Conservation (phyloP, 2,797 vertebrate genomes). For the Sebastes jordani region DNA sequence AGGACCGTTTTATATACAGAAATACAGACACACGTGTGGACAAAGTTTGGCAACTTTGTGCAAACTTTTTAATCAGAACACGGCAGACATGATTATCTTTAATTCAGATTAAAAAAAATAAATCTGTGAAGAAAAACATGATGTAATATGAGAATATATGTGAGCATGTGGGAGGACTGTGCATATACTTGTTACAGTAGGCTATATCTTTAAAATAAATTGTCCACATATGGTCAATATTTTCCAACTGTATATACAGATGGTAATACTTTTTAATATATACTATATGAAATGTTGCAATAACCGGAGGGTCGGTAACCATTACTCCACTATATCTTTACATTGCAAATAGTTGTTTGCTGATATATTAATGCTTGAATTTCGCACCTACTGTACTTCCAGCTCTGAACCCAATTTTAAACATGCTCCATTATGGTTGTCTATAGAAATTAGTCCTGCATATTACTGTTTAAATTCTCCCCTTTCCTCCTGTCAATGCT, state of each 20-base stretch:
- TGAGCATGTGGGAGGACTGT: no score
- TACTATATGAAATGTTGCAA: background rate
- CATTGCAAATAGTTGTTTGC: no score
- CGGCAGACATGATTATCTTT: background rate
- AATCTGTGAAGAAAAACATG: no score
- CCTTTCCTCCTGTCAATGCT: background rate
- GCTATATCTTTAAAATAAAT: background rate
- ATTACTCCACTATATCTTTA: no score
- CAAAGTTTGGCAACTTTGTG: background rate
- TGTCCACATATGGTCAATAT: background rate
- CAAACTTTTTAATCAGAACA: slow-evolving; percentile 1
- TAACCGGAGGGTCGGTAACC: no score
- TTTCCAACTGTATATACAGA: background rate
- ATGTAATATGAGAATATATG: background rate
- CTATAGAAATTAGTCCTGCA: background rate
- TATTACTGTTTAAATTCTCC: background rate
- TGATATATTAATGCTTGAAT: no score
- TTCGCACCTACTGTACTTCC: accelerated
- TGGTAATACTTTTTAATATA: background rate
- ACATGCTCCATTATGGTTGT: background rate
- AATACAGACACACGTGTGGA: background rate
- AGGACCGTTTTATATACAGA: background rate
- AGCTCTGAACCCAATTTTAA: background rate
- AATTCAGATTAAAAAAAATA: background rate
- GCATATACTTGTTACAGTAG: background rate